phyloP scores from a whole-genome alignment of 2,888 invertebrate species.

The Ramazzottius varieornatus region DNA sequence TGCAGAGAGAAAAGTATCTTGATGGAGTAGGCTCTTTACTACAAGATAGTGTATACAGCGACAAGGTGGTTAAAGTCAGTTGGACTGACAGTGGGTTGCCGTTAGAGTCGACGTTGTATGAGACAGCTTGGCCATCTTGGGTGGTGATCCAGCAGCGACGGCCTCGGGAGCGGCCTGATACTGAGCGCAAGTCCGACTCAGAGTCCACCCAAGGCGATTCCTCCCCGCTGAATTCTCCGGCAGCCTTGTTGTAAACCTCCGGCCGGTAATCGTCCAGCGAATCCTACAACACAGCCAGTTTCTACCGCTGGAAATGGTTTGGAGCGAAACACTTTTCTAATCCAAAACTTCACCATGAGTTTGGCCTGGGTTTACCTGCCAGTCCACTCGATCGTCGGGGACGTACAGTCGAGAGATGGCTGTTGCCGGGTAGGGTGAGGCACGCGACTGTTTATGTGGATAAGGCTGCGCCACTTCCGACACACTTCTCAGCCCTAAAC shows the following conservation, averaged over 20 bases:
- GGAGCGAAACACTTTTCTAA: background rate
- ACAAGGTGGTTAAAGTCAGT: background rate
- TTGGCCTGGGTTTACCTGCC: background rate
- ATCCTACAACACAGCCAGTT: background rate
- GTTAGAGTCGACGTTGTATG: background rate
- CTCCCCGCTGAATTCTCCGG: background rate
- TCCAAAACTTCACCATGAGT: background rate
- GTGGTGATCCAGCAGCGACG: background rate
- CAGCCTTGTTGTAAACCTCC: background rate
- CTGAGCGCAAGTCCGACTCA: background rate
- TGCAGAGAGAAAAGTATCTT: slow-evolving; percentile 13
- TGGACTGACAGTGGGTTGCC: background rate
- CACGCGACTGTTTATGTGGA: background rate
- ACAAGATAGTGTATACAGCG: too few species aligned
- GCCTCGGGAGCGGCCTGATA: background rate
- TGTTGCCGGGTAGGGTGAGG: background rate
- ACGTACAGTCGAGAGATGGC: background rate
- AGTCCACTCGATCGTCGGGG: background rate
- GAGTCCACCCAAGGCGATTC: background rate
- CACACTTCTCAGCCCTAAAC: background rate
- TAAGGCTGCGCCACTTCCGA: background rate
- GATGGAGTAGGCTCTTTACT: slow-evolving; percentile 4
- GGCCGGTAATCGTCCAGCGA: background rate
- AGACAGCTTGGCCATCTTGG: background rate
- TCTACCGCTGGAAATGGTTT: too few species aligned